phyloP scores from a whole-genome alignment of 2,113 vertebrate genomes.

The Archocentrus centrarchus region DNA sequence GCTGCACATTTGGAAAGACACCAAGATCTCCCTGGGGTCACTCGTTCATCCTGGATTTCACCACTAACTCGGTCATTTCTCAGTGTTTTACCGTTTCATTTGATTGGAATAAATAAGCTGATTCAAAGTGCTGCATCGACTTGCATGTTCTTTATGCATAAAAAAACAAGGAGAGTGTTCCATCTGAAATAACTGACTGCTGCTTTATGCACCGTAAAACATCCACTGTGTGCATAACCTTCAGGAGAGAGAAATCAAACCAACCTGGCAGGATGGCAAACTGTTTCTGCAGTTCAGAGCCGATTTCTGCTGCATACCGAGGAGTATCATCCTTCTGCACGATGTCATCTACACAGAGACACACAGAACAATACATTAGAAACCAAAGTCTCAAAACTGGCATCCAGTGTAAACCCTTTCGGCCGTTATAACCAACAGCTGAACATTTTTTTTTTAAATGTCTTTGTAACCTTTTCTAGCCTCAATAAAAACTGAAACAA shows the following conservation, averaged over 20 bases:
- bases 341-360: conserved; percentile 86
- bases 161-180: background rate
- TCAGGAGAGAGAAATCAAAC: conserved; percentile 22
- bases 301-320: conserved; percentile 87
- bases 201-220: background rate
- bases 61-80: background rate
- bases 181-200: background rate
- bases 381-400: background rate
- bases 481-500: background rate
- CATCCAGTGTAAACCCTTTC: background rate
- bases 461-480: rapidly evolving
- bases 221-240: background rate
- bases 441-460: background rate
- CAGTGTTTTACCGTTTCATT: background rate
- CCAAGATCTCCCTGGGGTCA: background rate
- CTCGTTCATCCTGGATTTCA: conserved; percentile 8
- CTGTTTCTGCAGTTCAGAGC: conserved; percentile 88
- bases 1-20: background rate
- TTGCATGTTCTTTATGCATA: background rate
- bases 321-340: conserved; percentile 85
- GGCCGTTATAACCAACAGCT: background rate
- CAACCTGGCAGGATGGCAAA: conserved; percentile 93
- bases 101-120: background rate
- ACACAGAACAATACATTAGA: background rate
- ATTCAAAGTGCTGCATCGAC: background rate